Conservation (phyloP, 2,888 invertebrate genomes). For the Galeopsomyia nigrocyanea region DNA sequence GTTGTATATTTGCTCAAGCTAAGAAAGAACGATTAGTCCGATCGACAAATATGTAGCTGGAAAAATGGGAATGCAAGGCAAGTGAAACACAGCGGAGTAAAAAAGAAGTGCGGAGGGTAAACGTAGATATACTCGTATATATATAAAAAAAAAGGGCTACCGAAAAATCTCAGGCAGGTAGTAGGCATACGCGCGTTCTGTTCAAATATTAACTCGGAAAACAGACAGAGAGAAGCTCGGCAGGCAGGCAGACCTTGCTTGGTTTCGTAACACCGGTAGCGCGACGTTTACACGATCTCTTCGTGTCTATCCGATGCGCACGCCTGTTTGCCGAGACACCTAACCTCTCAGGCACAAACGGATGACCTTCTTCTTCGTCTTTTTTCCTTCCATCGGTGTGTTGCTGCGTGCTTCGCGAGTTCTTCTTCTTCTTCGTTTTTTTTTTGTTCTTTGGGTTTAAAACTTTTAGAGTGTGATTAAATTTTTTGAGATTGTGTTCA, state of each 20-base stretch:
- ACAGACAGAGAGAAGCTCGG: slow-evolving; percentile 56
- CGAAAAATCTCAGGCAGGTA: not conserved
- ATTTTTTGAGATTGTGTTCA: no score
- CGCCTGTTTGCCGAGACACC: slow-evolving; percentile 53
- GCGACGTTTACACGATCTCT: slow-evolving; percentile 59
- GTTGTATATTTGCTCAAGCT: not conserved
- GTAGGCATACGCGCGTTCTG: slow-evolving; percentile 52
- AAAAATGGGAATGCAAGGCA: not conserved
- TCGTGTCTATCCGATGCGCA: slow-evolving; percentile 3
- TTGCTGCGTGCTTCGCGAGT: no score
- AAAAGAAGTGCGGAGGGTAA: not conserved
- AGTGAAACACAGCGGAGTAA: not conserved
- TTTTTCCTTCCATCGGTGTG: not conserved
- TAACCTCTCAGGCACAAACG: slow-evolving; percentile 15
- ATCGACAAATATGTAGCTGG: no score
- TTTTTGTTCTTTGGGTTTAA: no score
- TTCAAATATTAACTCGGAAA: slow-evolving; percentile 68
- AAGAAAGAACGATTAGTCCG: not conserved
- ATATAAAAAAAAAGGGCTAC: slow-evolving; percentile 17
- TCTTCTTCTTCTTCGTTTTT: no score
- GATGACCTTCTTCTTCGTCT: slow-evolving; percentile 21
- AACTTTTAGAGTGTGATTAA: no score
- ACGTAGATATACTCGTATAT: not conserved
- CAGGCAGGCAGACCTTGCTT: slow-evolving; percentile 56
- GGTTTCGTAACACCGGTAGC: slow-evolving; percentile 68